These are phyloP conservation scores for Prenolepis imparis DNA, from an alignment of 2,888 invertebrate genomes.

Conservation along the genomic window DNA sequence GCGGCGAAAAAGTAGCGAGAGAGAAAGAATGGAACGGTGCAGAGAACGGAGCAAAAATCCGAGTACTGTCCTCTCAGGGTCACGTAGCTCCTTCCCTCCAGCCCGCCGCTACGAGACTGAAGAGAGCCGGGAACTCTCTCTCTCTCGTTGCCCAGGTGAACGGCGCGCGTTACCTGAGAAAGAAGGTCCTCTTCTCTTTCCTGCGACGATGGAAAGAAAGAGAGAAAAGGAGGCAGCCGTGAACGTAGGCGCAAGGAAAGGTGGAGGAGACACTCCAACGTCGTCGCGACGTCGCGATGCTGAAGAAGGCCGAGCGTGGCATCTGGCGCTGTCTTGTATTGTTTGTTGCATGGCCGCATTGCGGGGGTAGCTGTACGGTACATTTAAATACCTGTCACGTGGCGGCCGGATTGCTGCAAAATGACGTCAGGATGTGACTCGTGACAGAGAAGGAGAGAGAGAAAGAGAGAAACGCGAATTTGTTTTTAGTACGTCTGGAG, in stretches of 20 bases:
- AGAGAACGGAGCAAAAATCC: conserved; percentile 46
- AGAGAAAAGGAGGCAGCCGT: conserved; percentile 62
- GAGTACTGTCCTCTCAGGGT: conserved; percentile 80
- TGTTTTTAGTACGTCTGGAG: neutral
- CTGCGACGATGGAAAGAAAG: conserved; percentile 34
- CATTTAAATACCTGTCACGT: conserved; percentile 56
- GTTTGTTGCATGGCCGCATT: conserved; percentile 55
- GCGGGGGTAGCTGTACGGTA: conserved; percentile 47
- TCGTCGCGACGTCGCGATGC: conserved; percentile 41
- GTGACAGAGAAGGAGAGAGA: neutral
- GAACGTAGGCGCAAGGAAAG: conserved; percentile 71
- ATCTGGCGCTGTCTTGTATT: conserved; percentile 31
- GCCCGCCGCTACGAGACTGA: conserved; percentile 85
- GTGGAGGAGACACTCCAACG: conserved; percentile 69
- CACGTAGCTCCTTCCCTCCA: conserved; percentile 85
- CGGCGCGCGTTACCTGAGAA: conserved; percentile 75
- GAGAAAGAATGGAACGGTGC: conserved; percentile 7
- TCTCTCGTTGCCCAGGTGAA: conserved; percentile 78
- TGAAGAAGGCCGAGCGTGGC: conserved; percentile 59
- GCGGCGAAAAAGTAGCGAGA: conserved; percentile 1
- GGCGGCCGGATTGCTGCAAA: conserved; percentile 50
- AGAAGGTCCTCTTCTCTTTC: conserved; percentile 62
- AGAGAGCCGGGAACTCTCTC: conserved; percentile 75
- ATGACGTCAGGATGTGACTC: conserved; percentile 47
- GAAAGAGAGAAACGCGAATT: neutral